Conservation (phyloP, 2,797 vertebrate species). For the Sebastes variabilis region DNA sequence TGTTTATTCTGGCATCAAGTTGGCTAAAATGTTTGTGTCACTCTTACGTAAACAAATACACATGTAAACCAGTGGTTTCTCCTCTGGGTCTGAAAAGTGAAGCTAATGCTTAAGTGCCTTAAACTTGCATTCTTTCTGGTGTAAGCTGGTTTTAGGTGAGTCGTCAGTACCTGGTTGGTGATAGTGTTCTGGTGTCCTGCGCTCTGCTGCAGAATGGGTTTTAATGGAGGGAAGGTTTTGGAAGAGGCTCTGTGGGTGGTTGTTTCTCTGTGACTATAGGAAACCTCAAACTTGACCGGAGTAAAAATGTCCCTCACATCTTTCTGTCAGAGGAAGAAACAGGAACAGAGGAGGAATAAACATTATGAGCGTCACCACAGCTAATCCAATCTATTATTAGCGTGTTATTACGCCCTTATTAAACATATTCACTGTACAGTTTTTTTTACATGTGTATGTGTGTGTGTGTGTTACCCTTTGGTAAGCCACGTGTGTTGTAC, state of each 20-base stretch:
- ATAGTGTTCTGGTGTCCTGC: slow-evolving; percentile 79
- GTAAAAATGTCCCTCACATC: slow-evolving; percentile 93
- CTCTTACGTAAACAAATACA: too few species aligned
- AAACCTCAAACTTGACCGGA: slow-evolving; percentile 87
- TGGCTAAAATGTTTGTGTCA: too few species aligned
- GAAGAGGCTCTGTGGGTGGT: slow-evolving; percentile 59
- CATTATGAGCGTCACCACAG: not conserved
- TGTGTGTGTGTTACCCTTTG: slow-evolving; percentile 85
- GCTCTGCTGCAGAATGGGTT: slow-evolving; percentile 89
- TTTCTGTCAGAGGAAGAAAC: slow-evolving; percentile 80
- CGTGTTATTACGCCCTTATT: not conserved
- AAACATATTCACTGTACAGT: not conserved
- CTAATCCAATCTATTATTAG: not conserved
- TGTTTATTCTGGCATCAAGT: too few species aligned
- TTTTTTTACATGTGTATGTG: not conserved
- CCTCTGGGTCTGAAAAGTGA: too few species aligned
- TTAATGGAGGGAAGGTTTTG: slow-evolving; percentile 83
- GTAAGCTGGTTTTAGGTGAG: too few species aligned
- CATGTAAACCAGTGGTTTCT: too few species aligned
- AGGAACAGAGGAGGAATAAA: not conserved
- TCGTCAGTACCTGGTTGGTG: slow-evolving; percentile 83
- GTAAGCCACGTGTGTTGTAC: slow-evolving; percentile 85
- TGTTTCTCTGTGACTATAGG: slow-evolving; percentile 85
- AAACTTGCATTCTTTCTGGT: too few species aligned
- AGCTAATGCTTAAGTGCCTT: too few species aligned